Evolutionary conservation across 2,797 vertebrate species (phyloP).

Genomic region (Alca torda): DNA sequence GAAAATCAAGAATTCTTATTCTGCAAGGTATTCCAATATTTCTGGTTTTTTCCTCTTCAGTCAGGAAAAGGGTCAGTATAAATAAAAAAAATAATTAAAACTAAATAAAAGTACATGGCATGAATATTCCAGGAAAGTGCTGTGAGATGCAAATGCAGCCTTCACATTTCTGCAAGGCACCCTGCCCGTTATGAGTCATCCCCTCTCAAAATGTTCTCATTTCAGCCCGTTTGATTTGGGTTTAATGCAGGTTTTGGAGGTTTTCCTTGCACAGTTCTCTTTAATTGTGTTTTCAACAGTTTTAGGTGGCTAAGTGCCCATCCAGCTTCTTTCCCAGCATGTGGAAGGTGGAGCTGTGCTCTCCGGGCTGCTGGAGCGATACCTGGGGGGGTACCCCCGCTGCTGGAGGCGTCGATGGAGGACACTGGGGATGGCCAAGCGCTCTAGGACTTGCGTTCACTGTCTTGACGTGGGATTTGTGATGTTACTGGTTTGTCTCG

Average conservation of each 20-base stretch:
- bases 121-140: neutral
- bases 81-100: neutral
- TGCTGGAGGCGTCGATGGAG: neutral
- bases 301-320: fast-evolving
- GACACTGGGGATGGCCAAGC: neutral
- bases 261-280: neutral
- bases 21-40: neutral
- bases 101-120: neutral
- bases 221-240: neutral
- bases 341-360: fast-evolving
- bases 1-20: neutral
- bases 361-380: fast-evolving
- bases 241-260: neutral
- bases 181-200: fast-evolving
- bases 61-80: neutral
- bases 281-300: neutral
- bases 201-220: neutral
- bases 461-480: neutral
- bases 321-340: neutral
- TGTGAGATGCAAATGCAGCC: neutral
- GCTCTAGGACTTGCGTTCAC: neutral
- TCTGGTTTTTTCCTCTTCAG: neutral
- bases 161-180: neutral
- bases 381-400: no score
- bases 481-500: neutral